Percentiles rank a stretch among this genome's conserved stretches.
Conservation (phyloP, 1,140 invertebrate species). For the Dendrolimus kikuchii region DNA sequence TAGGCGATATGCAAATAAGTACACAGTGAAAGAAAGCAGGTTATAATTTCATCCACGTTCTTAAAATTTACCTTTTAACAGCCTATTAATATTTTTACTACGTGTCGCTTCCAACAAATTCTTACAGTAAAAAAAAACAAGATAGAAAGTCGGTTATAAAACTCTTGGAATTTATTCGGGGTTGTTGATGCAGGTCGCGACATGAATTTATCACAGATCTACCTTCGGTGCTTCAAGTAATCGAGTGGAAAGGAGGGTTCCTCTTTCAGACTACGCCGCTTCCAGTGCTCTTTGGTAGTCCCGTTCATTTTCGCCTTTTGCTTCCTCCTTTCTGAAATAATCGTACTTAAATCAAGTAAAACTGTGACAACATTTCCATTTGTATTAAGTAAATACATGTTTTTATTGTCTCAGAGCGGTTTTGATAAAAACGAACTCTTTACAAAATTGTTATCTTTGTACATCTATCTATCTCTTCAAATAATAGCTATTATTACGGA, state of each 20-base stretch:
- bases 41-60: slow-evolving; percentile 45
- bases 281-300: not conserved
- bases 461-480: no score
- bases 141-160: slow-evolving; percentile 21
- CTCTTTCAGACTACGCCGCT: slow-evolving; percentile 18
- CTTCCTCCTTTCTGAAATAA: no score
- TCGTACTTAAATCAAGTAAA: no score
- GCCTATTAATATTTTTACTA: slow-evolving; percentile 55
- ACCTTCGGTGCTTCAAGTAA: slow-evolving; percentile 39
- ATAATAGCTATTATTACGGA: no score
- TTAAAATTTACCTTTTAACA: slow-evolving; percentile 57
- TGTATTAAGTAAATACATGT: no score
- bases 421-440: no score
- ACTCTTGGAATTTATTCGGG: slow-evolving; percentile 33
- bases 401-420: no score
- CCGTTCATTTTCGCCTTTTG: no score
- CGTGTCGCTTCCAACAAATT: slow-evolving; percentile 45
- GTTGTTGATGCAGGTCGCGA: slow-evolving; percentile 50
- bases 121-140: slow-evolving; percentile 40
- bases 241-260: slow-evolving; percentile 36
- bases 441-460: no score
- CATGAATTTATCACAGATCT: slow-evolving; percentile 49
- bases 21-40: slow-evolving; percentile 12
- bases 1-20: slow-evolving; percentile 25
- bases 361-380: no score